Percentiles rank a stretch among this genome's conserved stretches.
Conservation (phyloP, 2,888 invertebrate genomes). For the Tinea pellionella region DNA sequence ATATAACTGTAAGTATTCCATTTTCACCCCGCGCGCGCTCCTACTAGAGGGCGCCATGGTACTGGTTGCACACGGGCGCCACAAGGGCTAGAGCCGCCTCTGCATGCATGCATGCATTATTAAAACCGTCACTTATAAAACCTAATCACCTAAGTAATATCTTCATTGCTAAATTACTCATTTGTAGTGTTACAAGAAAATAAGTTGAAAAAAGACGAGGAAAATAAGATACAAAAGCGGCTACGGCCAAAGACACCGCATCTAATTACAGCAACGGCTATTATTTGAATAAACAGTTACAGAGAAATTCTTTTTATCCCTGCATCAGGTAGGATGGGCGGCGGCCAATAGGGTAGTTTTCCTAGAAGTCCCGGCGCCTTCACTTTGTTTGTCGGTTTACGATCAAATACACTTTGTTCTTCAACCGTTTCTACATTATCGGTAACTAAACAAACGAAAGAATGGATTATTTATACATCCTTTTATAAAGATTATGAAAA, state of each 20-base stretch:
- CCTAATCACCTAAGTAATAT: too few species aligned
- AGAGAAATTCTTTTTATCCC: constrained; percentile 3
- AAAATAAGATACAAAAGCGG: neutral
- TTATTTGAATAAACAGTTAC: constrained; percentile 11
- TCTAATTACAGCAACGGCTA: constrained; percentile 34
- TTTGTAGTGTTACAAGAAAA: neutral
- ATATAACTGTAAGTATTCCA: too few species aligned
- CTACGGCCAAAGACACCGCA: constrained; percentile 46
- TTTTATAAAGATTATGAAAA: neutral
- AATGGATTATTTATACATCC: neutral
- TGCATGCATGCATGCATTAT: too few species aligned
- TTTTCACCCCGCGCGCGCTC: too few species aligned
- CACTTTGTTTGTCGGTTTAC: constrained; percentile 4
- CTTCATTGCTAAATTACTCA: too few species aligned
- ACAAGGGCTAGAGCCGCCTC: too few species aligned
- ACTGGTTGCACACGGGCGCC: too few species aligned
- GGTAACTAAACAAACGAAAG: neutral
- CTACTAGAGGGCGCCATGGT: too few species aligned
- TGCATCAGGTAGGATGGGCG: neutral
- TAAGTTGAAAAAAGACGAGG: too few species aligned
- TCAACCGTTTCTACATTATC: neutral
- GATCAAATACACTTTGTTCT: neutral
- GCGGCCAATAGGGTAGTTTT: neutral
- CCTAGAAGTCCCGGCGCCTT: constrained; percentile 11
- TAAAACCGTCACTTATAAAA: too few species aligned